Base-by-base conservation (phyloP, 2,797 vertebrate species). In the Pristis pectinata region DNA sequence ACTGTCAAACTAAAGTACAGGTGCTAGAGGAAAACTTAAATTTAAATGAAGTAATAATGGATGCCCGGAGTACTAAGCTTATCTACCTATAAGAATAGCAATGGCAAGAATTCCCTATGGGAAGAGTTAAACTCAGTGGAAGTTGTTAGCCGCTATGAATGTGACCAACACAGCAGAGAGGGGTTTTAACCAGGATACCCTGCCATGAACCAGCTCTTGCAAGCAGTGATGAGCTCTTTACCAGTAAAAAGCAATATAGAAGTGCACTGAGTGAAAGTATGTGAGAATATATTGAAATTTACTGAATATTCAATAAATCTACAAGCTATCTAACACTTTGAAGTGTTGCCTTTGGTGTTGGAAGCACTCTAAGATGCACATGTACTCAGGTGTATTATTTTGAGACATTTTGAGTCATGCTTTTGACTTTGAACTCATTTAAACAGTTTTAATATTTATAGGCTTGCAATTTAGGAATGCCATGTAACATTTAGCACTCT, bases 371-470 rank as follows among this genome's bases (percentile, higher is more conserved):
- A 27, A 49, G 5, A 83, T 49, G 24, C 22, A 83, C 7, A 24
- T 83, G 49, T 53, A 24, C 19, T 22, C 41, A 82, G 70, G 70
- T 74, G 70, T 3, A 30, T 74, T 2, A 22, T 37, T 79, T 79
- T 76, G 72, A 76, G 8, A 30, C 27, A 22, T 37, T 79, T 79
- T 87, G 30, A 59, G 30, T 64, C 59, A 64, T 37, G 34, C 22
- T 89, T 89, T 89, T 64, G 30, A 37, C 10, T 89, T 85, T 89
- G 17, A 37, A 91, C n/a, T 91, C 59, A 64, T 41, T 64, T 91
- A 37, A 91, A n/a, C 85, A 7, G 15, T 91, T 59, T 61, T n/a
- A 85, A 56, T 49, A 30, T 56, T 37, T n/a, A 37, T 37, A 9
- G 34, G 34, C 17, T 19, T 61, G 27, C 1, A 19, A 22, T 61